Percentiles rank a stretch among this genome's conserved stretches.
Evolutionary conservation across 2,797 vertebrate species (phyloP).

Genomic region (Nannoperca australis): DNA sequence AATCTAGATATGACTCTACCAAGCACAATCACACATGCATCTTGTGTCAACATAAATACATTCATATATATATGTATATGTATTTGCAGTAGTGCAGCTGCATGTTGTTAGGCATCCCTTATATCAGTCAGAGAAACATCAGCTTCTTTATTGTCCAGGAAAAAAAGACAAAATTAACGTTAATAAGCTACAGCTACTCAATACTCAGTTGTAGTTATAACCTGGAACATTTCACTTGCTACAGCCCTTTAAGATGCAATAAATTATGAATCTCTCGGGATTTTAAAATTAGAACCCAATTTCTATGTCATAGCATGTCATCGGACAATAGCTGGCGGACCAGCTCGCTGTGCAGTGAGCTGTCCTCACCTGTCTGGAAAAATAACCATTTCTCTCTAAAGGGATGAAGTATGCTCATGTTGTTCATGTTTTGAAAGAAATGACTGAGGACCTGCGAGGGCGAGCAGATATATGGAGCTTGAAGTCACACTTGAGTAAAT

Average conservation of each 20-base stretch:
- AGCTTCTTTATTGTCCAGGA: too few relatives aligned
- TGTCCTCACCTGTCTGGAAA: not conserved
- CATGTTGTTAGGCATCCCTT: too few relatives aligned
- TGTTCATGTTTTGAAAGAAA: conserved; percentile 21
- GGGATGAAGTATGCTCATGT: conserved; percentile 11
- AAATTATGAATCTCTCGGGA: conserved; percentile 1
- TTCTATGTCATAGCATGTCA: not conserved
- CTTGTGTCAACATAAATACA: too few relatives aligned
- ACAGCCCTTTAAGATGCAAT: conserved; percentile 5
- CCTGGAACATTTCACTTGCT: not conserved
- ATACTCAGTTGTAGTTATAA: not conserved
- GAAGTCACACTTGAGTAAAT: conserved; percentile 61
- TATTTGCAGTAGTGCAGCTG: too few relatives aligned
- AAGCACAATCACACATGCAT: too few relatives aligned
- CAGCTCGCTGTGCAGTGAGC: not conserved
- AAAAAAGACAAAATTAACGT: not conserved
- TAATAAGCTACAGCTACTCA: conserved; percentile 12
- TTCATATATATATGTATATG: too few relatives aligned
- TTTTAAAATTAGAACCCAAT: not conserved
- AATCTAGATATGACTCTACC: too few relatives aligned
- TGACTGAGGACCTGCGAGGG: conserved; percentile 20
- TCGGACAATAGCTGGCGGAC: not conserved
- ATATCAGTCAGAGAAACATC: too few relatives aligned
- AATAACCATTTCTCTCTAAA: conserved; percentile 6
- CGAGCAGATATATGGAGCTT: conserved; percentile 55